Evolutionary conservation across 2,888 invertebrate genomes (phyloP).

Genomic region (Apotomis capreana): DNA sequence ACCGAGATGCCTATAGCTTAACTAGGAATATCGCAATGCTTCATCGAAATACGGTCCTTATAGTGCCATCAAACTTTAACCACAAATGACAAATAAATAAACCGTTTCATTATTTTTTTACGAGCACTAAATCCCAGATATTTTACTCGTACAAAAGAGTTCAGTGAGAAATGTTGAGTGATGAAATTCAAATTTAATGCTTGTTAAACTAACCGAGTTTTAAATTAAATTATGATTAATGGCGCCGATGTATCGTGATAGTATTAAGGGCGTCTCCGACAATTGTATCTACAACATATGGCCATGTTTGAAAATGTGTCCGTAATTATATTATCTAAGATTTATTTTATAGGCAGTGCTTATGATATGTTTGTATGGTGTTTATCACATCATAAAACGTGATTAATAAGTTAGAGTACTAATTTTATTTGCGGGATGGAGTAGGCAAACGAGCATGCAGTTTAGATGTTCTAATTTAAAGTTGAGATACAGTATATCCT

Average conservation of each 20-base stretch:
- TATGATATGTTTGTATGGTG: constrained; percentile 55
- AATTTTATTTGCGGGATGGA: not conserved
- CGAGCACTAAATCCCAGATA: constrained; percentile 2
- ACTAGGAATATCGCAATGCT: too few relatives aligned
- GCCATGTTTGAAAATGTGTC: constrained; percentile 44
- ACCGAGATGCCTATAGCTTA: too few relatives aligned
- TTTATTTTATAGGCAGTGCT: constrained; percentile 60
- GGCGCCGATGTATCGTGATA: constrained; percentile 18
- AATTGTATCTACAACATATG: constrained; percentile 19
- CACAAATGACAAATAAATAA: constrained; percentile 6
- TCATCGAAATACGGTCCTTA: not conserved
- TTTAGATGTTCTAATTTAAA: too few relatives aligned
- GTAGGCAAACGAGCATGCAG: too few relatives aligned
- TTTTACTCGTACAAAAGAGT: not conserved
- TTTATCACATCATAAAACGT: constrained; percentile 52
- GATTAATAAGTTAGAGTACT: constrained; percentile 47
- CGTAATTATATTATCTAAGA: constrained; percentile 55
- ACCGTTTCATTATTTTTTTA: not conserved
- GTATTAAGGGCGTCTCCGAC: constrained; percentile 4
- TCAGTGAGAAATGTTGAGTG: constrained; percentile 1
- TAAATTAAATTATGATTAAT: constrained; percentile 26
- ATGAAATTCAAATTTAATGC: constrained; percentile 11
- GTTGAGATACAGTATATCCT: too few relatives aligned
- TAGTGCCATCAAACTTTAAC: not conserved
- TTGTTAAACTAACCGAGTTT: constrained; percentile 2